Evolutionary conservation across 2,113 vertebrate genomes (phyloP).

Genomic region (Nettapus auritus): DNA sequence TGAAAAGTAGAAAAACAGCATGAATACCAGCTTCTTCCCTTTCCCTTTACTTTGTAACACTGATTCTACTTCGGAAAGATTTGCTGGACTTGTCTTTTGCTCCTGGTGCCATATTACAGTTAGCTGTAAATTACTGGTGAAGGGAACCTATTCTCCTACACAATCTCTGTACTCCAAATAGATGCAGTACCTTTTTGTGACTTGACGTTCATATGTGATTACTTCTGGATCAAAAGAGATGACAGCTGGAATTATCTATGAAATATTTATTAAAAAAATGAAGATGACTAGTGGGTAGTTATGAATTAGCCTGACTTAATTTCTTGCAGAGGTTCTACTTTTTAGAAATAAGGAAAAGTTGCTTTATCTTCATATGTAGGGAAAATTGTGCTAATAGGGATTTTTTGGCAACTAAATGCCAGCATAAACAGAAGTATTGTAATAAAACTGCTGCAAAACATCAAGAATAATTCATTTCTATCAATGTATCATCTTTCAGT

Average conservation of each 20-base stretch:
- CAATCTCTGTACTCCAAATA: background rate
- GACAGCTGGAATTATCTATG: background rate
- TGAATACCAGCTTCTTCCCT: background rate
- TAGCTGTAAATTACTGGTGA: background rate
- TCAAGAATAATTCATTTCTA: background rate
- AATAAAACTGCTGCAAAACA: background rate
- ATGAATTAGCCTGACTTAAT: background rate
- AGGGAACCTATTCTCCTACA: background rate
- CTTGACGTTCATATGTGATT: background rate
- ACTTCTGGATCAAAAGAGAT: conserved; percentile 21
- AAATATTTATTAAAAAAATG: background rate
- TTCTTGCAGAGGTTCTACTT: background rate
- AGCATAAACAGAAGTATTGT: background rate
- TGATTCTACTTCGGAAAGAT: background rate
- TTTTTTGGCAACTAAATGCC: background rate
- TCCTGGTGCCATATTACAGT: background rate
- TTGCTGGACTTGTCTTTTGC: background rate
- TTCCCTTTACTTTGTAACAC: background rate
- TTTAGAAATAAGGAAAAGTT: too few relatives aligned
- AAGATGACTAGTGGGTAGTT: background rate
- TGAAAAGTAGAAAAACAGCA: background rate
- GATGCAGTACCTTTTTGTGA: background rate
- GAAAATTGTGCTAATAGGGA: background rate
- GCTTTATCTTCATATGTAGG: background rate
- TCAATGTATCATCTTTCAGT: background rate